Evolutionary conservation across 2,113 vertebrate genomes (phyloP).

Genomic region (Nymphicus hollandicus): DNA sequence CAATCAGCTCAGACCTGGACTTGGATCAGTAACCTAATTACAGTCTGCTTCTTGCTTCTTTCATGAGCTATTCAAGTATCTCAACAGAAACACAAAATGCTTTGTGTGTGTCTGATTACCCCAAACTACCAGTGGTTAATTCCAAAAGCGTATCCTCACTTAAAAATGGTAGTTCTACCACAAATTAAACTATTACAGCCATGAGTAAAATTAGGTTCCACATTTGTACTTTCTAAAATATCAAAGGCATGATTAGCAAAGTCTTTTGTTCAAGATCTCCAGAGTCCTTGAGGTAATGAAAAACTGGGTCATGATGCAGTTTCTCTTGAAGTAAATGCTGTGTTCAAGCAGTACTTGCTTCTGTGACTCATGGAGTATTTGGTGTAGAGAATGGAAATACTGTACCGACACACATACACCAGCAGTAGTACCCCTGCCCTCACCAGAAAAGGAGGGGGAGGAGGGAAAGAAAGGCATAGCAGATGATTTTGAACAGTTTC

Average conservation of each 20-base stretch:
- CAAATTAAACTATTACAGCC: conserved; percentile 49
- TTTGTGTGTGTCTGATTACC: neutral
- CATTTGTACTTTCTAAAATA: conserved; percentile 72
- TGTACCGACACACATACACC: neutral
- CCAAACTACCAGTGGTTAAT: conserved; percentile 22
- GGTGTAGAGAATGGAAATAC: neutral
- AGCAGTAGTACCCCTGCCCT: neutral
- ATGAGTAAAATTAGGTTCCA: conserved; percentile 56
- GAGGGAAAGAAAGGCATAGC: neutral
- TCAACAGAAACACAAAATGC: neutral
- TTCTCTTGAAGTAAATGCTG: conserved; percentile 2
- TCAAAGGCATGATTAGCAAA: conserved; percentile 68
- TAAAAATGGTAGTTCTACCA: conserved; percentile 17
- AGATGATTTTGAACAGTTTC: conserved; percentile 62
- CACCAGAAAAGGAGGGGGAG: neutral
- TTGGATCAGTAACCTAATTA: conserved; percentile 3
- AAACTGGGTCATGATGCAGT: conserved; percentile 11
- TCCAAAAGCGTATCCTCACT: neutral
- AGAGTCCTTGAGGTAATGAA: conserved; percentile 54
- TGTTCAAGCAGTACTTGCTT: neutral
- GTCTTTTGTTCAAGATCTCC: conserved; percentile 61
- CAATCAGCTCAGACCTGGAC: conserved; percentile 1
- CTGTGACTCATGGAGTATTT: neutral
- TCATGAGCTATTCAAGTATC: neutral
- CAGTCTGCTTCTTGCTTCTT: neutral